These are phyloP conservation scores for Bugula neritina DNA, from an alignment of 2,888 invertebrate genomes.

Conservation along the genomic window DNA sequence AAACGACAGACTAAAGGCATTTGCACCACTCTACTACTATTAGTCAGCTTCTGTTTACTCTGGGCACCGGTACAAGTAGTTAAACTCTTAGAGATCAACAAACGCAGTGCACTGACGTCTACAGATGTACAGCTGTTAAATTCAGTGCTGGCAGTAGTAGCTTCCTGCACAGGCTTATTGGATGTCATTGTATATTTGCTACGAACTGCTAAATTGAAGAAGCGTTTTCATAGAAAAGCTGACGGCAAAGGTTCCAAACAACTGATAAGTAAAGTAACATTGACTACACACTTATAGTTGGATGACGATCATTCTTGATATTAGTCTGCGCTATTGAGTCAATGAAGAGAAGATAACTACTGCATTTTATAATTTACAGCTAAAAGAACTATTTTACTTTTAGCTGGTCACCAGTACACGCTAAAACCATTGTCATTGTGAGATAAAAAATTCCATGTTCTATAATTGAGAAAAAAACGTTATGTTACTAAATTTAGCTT, in stretches of 20 bases:
- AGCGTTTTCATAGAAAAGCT: too few species aligned
- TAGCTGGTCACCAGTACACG: too few species aligned
- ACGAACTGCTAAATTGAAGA: background rate
- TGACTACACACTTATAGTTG: background rate
- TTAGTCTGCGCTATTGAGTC: too few species aligned
- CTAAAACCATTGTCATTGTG: too few species aligned
- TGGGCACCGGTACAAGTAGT: background rate
- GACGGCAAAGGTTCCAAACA: background rate
- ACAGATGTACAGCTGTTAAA: background rate
- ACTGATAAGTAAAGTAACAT: background rate
- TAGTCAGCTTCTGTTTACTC: background rate
- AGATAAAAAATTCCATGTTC: too few species aligned
- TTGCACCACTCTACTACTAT: background rate
- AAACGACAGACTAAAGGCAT: background rate
- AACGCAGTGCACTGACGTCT: background rate
- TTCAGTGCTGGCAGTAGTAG: background rate
- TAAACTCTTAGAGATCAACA: background rate
- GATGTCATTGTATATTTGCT: constrained; percentile 13
- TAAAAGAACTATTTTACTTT: too few species aligned
- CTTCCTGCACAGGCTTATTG: background rate
- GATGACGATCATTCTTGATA: too few species aligned
- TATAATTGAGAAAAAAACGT: too few species aligned
- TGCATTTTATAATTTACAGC: too few species aligned
- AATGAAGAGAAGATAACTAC: too few species aligned
- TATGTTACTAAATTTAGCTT: too few species aligned